Base-by-base conservation (phyloP, 2,888 invertebrate species). In the Therioaphis trifolii region DNA sequence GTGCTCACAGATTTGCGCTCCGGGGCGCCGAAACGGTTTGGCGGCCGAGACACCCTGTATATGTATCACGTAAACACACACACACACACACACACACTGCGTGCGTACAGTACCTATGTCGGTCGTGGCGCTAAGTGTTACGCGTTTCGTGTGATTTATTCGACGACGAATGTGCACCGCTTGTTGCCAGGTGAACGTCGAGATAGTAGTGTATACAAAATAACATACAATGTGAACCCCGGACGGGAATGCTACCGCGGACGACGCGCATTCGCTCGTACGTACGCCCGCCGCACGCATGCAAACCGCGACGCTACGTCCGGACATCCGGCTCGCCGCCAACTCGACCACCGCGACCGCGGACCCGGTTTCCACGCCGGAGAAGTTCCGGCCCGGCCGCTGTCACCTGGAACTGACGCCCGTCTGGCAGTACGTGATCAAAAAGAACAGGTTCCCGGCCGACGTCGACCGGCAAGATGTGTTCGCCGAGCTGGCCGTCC, bases 381-480 rank as follows among this genome's bases (percentile, higher is more conserved):
- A 82, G 15, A 82, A 72, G 18, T 82, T 82, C 49, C 72, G 72
- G 7, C 63, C 82, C 18, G 72, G 72, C 14, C 82, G 74, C 49
- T 74, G 72, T 71, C 82, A 89, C 3, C 88, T 90, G 84, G 92
- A 91, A 86, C 90, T 95, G 85, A 94, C 94, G 69, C 93, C 94
- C 76, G 89, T 95, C 12, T 95, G 95, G 95, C 94, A 95, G 89
- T 92, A 94, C 88, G 92, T 95, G 86, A 91, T 94, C 69, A 91
- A 94, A 85, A 94, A 94, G 85, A 92, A 92, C 84, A 91, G 93
- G 79, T 90, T 95, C 82, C 95, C 95, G 61, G 91, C 91, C 29
- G 92, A 92, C 85, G 90, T 93, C 75, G 92, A 93, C 87, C 91
- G 92, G 2, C 89, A 90, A 85, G 90, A 91, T 82, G 92, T 94